Conservation (phyloP, 2,888 invertebrate genomes). For the Cheilosia soror region DNA sequence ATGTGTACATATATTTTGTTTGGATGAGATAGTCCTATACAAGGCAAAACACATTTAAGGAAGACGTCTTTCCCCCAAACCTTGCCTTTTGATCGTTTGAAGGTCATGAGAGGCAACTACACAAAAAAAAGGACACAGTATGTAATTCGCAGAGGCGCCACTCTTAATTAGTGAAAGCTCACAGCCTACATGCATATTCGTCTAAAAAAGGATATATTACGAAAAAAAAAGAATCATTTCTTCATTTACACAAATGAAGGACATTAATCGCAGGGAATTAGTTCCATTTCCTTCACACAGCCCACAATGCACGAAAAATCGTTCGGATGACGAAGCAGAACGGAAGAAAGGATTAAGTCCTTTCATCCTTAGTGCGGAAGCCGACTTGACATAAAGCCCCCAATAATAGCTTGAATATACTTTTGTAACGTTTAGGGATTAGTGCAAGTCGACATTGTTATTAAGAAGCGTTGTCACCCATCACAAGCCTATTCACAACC, state of each 20-base stretch:
- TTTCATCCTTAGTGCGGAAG: slow-evolving; percentile 12
- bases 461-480: slow-evolving; percentile 16
- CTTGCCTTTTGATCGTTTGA: slow-evolving; percentile 7
- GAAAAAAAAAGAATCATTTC: slow-evolving; percentile 26
- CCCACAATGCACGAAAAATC: not conserved
- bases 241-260: slow-evolving; percentile 48
- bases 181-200: slow-evolving; percentile 1
- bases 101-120: slow-evolving; percentile 7
- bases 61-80: not conserved
- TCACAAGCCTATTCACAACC: not conserved
- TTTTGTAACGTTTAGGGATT: slow-evolving; percentile 48
- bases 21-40: not conserved
- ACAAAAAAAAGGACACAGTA: not conserved
- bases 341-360: slow-evolving; percentile 27
- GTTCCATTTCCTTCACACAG: not conserved
- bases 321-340: not conserved
- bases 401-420: slow-evolving; percentile 46
- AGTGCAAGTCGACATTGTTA: slow-evolving; percentile 41
- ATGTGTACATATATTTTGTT: not conserved
- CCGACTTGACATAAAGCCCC: slow-evolving; percentile 33
- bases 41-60: not conserved
- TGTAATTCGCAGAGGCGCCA: slow-evolving; percentile 37
- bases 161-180: slow-evolving; percentile 32
- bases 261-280: slow-evolving; percentile 47
- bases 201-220: not conserved